Evolutionary conservation across 2,113 vertebrate species (phyloP).

Genomic region (Halichoeres trimaculatus): DNA sequence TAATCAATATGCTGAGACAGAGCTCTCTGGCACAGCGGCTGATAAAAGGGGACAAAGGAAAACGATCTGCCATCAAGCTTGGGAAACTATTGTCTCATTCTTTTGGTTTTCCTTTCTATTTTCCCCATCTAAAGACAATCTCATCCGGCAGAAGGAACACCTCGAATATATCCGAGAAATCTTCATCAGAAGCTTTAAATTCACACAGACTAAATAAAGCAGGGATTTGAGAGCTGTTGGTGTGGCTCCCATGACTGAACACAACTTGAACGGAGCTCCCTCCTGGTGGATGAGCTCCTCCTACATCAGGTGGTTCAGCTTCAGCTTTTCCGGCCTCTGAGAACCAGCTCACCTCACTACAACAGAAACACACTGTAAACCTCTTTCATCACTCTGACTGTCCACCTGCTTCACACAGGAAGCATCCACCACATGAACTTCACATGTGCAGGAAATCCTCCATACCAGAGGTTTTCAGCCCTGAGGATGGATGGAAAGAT

Average conservation of each 20-base stretch:
- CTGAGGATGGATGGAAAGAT: too few relatives aligned
- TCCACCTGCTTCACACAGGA: too few relatives aligned
- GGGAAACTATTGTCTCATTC: constrained; percentile 3
- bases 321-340: too few relatives aligned
- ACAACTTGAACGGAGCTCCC: background rate
- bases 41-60: constrained; percentile 30
- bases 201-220: background rate
- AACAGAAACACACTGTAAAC: too few relatives aligned
- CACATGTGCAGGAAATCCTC: too few relatives aligned
- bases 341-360: too few relatives aligned
- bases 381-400: too few relatives aligned
- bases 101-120: background rate
- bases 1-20: constrained; percentile 22
- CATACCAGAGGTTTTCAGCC: too few relatives aligned
- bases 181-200: background rate
- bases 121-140: background rate
- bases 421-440: too few relatives aligned
- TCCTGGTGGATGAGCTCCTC: background rate
- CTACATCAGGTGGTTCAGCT: too few relatives aligned
- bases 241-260: too few relatives aligned
- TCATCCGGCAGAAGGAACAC: background rate
- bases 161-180: background rate
- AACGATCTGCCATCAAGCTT: constrained; percentile 12
- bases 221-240: background rate
- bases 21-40: constrained; percentile 10